Percentiles rank a stretch among this genome's conserved stretches.
Evolutionary conservation across 2,113 vertebrate species (phyloP).

Genomic region (Eclectus roratus): DNA sequence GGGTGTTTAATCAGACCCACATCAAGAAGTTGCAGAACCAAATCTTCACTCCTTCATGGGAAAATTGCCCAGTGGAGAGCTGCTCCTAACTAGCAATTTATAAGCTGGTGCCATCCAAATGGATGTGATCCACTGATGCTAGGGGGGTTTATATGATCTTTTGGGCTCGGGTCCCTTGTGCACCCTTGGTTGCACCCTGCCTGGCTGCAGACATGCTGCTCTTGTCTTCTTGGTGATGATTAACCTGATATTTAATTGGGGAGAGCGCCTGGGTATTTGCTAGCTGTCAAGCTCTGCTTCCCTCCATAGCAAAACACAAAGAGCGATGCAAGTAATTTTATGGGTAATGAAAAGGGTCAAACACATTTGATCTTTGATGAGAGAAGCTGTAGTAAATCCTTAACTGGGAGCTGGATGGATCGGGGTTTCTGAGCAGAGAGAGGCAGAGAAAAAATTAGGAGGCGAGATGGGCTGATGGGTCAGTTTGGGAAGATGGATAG

Average conservation of each 20-base stretch:
- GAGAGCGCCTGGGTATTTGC: background rate
- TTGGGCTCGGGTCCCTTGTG: background rate
- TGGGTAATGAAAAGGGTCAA: conserved; percentile 31
- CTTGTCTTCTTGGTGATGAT: background rate
- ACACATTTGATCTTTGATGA: conserved; percentile 19
- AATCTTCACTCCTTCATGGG: background rate
- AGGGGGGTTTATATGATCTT: background rate
- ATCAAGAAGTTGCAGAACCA: background rate
- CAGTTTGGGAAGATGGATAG: conserved; percentile 21
- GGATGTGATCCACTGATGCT: background rate
- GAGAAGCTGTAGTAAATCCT: conserved; percentile 35
- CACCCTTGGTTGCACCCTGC: background rate
- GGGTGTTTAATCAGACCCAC: background rate
- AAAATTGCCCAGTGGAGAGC: background rate
- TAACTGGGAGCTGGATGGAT: conserved; percentile 11
- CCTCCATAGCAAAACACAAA: background rate
- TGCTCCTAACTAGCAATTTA: background rate
- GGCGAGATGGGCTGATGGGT: background rate
- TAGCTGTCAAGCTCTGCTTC: background rate
- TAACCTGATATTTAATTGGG: background rate
- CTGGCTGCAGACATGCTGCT: background rate
- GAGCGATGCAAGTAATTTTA: conserved; percentile 16
- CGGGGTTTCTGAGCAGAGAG: background rate
- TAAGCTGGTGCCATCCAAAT: background rate
- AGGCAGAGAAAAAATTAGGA: background rate